Percentiles rank a stretch among this genome's conserved stretches.
Evolutionary conservation across 2,888 invertebrate genomes (phyloP).

Genomic region (Eueremaeus valkanovi): DNA sequence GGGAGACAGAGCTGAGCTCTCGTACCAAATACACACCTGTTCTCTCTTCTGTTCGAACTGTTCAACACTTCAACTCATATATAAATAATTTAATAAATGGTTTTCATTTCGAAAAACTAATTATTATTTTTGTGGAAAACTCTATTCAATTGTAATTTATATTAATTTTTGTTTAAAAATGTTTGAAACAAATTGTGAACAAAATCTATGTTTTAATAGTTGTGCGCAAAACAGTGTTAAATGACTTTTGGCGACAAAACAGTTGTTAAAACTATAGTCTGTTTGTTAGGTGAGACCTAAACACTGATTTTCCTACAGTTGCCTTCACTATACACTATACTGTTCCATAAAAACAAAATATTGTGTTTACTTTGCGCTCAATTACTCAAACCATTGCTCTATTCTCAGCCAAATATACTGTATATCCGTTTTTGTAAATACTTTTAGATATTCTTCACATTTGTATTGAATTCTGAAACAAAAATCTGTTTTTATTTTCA

Average conservation of each 20-base stretch:
- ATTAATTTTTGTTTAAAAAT: no score
- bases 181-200: not conserved
- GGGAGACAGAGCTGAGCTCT: not conserved
- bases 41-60: not conserved
- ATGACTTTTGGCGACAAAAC: not conserved
- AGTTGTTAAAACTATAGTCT: not conserved
- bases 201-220: not conserved
- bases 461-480: no score
- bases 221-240: not conserved
- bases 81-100: not conserved
- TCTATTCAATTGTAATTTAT: no score
- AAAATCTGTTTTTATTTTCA: no score
- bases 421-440: no score
- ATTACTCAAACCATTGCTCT: no score
- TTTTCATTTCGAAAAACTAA: no score
- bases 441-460: no score
- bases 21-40: not conserved
- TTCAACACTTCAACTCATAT: not conserved
- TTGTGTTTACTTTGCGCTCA: no score
- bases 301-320: not conserved
- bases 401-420: no score
- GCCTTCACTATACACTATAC: not conserved
- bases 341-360: no score
- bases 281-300: not conserved
- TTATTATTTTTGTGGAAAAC: not conserved